Evolutionary conservation across 2,113 vertebrate species (phyloP).

Genomic region (Dicerorhinus sumatrensis): DNA sequence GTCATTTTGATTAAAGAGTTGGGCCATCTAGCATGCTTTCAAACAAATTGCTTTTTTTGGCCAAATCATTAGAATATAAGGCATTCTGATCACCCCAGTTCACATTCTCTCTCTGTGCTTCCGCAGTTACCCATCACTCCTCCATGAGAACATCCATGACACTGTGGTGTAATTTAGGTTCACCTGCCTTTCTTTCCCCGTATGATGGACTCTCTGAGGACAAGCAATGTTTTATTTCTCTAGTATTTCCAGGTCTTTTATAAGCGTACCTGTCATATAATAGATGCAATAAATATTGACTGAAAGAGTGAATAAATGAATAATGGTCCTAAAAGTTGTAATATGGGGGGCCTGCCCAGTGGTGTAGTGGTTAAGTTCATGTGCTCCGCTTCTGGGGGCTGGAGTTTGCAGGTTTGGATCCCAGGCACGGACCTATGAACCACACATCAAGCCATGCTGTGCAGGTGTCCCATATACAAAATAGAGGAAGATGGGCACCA

Average conservation of each 20-base stretch:
- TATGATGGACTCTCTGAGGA: background rate
- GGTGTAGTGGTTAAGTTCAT: too few relatives aligned
- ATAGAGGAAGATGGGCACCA: too few relatives aligned
- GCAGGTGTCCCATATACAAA: too few relatives aligned
- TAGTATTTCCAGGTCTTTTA: background rate
- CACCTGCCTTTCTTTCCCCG: background rate
- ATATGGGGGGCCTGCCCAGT: background rate
- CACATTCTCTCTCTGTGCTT: background rate
- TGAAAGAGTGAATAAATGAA: background rate
- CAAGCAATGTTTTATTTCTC: background rate
- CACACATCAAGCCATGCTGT: too few relatives aligned
- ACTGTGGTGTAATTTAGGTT: background rate
- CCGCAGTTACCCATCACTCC: background rate
- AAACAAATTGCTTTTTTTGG: background rate
- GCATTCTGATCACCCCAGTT: background rate
- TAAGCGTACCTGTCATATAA: background rate
- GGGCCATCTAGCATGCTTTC: background rate
- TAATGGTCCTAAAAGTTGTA: constrained; percentile 7
- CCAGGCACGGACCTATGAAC: too few relatives aligned
- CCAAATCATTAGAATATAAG: background rate
- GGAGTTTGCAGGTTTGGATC: too few relatives aligned
- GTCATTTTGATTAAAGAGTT: constrained; percentile 12
- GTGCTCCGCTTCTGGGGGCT: too few relatives aligned
- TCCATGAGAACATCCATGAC: background rate
- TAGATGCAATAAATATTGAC: background rate